These are phyloP conservation scores for Gouania willdenowi DNA, from an alignment of 2,797 vertebrate species.

Conservation along the genomic window DNA sequence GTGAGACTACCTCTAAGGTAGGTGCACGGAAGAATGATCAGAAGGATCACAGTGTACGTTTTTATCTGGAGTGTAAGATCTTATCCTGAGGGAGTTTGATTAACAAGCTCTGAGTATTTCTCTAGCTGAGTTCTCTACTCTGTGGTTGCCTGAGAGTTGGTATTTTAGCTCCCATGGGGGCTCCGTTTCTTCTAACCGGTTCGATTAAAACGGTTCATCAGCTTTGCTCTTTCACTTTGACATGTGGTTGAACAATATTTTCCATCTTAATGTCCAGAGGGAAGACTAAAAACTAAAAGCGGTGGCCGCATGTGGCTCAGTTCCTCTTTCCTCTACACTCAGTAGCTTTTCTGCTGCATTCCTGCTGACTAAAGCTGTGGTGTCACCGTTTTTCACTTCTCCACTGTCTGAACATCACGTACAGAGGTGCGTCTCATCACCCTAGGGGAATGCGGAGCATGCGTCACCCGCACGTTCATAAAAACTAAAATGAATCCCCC, in stretches of 20 bases:
- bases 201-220: slow-evolving; percentile 26
- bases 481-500: not conserved
- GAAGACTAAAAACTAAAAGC: too few species aligned
- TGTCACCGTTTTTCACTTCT: slow-evolving; percentile 59
- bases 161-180: slow-evolving; percentile 28
- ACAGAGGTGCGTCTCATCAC: too few species aligned
- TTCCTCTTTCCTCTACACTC: slow-evolving; percentile 43
- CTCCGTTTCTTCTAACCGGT: slow-evolving; percentile 4
- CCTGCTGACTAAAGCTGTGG: slow-evolving; percentile 27
- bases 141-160: slow-evolving; percentile 25
- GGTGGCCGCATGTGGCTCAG: too few species aligned
- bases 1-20: not conserved
- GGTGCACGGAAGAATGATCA: not conserved
- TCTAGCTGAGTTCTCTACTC: not conserved
- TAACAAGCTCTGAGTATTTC: not conserved
- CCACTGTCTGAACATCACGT: slow-evolving; percentile 23
- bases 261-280: too few species aligned
- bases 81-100: slow-evolving; percentile 7
- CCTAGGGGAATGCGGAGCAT: not conserved
- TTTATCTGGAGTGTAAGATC: not conserved
- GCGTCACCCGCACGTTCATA: not conserved
- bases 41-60: slow-evolving; percentile 7
- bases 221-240: slow-evolving; percentile 10
- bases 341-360: not conserved
- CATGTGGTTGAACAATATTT: not conserved